A percentile compares a stretch with the other conserved stretches of the same genome.
Evolutionary conservation across 2,797 vertebrate genomes (phyloP).

Genomic region (Danionella dracula): DNA sequence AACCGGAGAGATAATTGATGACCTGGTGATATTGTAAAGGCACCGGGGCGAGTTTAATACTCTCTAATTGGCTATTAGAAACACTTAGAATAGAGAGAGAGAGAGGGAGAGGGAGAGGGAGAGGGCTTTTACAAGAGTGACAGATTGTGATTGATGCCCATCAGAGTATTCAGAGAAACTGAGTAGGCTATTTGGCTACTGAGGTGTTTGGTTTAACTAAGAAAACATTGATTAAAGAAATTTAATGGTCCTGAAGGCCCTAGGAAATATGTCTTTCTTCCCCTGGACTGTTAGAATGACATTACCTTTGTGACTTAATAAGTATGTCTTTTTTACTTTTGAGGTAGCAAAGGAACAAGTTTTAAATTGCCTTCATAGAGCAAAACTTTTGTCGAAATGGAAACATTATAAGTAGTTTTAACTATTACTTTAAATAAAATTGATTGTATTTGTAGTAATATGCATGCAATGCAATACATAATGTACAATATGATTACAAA

Average conservation of each 20-base stretch:
- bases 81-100: constrained; percentile 38
- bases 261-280: background rate
- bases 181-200: background rate
- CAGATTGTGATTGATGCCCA: constrained; percentile 11
- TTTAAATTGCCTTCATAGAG: too few species aligned
- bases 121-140: constrained; percentile 20
- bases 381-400: too few species aligned
- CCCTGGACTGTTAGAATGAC: too few species aligned
- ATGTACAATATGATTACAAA: too few species aligned
- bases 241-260: background rate
- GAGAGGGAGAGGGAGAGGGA: constrained; percentile 27
- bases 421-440: too few species aligned
- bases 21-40: constrained; percentile 62
- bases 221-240: background rate
- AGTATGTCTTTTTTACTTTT: too few species aligned
- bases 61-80: constrained; percentile 64
- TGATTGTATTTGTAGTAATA: too few species aligned
- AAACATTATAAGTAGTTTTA: too few species aligned
- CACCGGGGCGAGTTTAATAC: constrained; percentile 51
- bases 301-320: too few species aligned
- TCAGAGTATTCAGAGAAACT: constrained; percentile 16
- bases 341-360: too few species aligned
- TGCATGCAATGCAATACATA: too few species aligned
- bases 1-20: constrained; percentile 70
- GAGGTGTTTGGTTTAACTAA: constrained; percentile 3